Evolutionary conservation across 2,113 vertebrate genomes (phyloP), one percentile per base, ranked within the genome.

Genomic region (Cacatua alba): DNA sequence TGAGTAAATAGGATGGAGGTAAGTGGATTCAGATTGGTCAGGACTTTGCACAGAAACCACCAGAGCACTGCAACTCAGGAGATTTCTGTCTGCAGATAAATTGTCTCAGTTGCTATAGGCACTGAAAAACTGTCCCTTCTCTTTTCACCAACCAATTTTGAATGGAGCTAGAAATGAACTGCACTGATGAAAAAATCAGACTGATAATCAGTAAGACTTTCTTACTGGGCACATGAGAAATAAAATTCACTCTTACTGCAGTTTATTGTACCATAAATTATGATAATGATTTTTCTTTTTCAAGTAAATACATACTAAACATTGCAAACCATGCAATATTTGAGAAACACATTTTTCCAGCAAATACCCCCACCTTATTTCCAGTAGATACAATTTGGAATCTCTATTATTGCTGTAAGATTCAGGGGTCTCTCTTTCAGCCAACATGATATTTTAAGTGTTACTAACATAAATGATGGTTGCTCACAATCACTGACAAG

Each of bases 251-350:
- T 49, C 60, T 16, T 20, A 35, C 11, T 4, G 2, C 39, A 48
- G 68, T 69, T 88, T 83, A 53, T 43, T 83, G 46, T 83, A 67
- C 55, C 29, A 75, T 62, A 93, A 82, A 88, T 87, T 77, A 49
- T 13, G 59, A 49, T 43, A 69, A 87, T 29, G 48, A 46, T 44
- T 69, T 87, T 60, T 62, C 46, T 48, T 59, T 43, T 21, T 2
- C 78, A 94, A 81, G 83, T 74, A 94, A 77, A 93, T 87, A 87
- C 67, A 74, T 59, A n/a, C 39, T 80, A 70, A 94, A 49, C 23
- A 35, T 41, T 69, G 69, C 35, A 86, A 93, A 60, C 1, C 24
- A 23, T 15, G n/a, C 41, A 70, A 4, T 75, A 79, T 67, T 69
- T 49, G 41, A 77, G 72, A 86, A 91, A 59, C 8, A 9, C 5